Evolutionary conservation across 2,113 vertebrate species (phyloP), one percentile per base, ranked within the genome.

Genomic region (Chamaea fasciata): DNA sequence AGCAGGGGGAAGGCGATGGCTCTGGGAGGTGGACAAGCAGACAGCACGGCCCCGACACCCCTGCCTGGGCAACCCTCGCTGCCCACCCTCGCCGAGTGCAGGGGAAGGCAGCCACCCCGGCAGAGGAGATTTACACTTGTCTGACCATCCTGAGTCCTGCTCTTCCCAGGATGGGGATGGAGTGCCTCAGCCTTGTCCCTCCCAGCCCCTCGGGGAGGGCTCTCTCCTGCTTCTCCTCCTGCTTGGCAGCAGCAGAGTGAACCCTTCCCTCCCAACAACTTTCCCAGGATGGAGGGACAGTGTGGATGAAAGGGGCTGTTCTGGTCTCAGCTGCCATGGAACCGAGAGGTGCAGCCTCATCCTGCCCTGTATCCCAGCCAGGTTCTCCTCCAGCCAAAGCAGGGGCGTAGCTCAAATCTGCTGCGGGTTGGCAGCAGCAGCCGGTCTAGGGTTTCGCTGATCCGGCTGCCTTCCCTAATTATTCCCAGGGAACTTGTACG

Each of bases 401-500:
- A 95, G 83, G 91, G 94, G 95, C 42, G 88, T 75, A 94, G 91
- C 81, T 96, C 28, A 1, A 59, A 68, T 92, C 78, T 6, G 21
- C 79, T 95, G 96, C 2, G 91, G 94, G 85, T 92, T 97, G 96
- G 97, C 96, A 95, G 65, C 50, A 26, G 53, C 7, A 6, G 37
- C 85, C 1, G 1, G 78, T 93, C 86, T 97, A 94, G 76, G 80
- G 93, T 95, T 97, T 97, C 71, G 19, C 84, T 92, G 95, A 94
- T 95, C 82, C 44, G 53, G 57, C 92, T 95, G 94, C 92, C 81
- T 92, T 80, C 12, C 6, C 80, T 96, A 94, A 97, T 96, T 89
- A 79, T 89, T 97, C 96, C 92, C 91, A 96, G 94, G 70, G 83
- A 94, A 37, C 12, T 85, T 59, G 27, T 41, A 86, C 80, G 83